phyloP scores from a whole-genome alignment of 2,797 vertebrate species.

The Cirrhinus mrigala region DNA sequence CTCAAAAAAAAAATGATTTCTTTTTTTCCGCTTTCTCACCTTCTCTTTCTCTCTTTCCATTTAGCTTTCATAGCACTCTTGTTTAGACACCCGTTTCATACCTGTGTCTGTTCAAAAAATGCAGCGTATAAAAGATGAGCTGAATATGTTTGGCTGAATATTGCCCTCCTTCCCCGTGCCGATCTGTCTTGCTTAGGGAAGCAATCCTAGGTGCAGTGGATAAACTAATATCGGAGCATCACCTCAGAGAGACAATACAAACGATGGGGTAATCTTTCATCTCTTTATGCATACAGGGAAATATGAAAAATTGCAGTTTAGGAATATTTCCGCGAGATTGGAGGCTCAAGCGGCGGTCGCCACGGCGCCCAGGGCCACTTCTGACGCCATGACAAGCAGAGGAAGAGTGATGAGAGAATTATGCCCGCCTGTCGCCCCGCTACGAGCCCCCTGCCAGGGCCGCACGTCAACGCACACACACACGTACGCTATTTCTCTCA shows the following conservation, averaged over 20 bases:
- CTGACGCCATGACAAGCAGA: slow-evolving; percentile 85
- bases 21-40: slow-evolving; percentile 72
- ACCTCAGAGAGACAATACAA: slow-evolving; percentile 98
- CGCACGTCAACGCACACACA: slow-evolving; percentile 42
- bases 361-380: slow-evolving; percentile 93
- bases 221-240: slow-evolving; percentile 99
- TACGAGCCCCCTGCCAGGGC: slow-evolving; percentile 78
- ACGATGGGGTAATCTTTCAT: slow-evolving; percentile 99
- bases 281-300: slow-evolving; percentile 99
- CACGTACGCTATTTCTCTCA: slow-evolving; percentile 52
- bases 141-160: slow-evolving; percentile 93
- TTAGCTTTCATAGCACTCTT: slow-evolving; percentile 40
- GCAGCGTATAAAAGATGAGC: slow-evolving; percentile 92
- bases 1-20: slow-evolving; percentile 69
- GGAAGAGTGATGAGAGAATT: slow-evolving; percentile 99
- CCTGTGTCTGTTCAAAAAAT: slow-evolving; percentile 82
- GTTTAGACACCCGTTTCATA: slow-evolving; percentile 65
- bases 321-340: slow-evolving; percentile 89
- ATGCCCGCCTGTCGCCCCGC: slow-evolving; percentile 92
- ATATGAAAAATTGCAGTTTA: slow-evolving; percentile 99
- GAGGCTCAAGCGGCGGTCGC: slow-evolving; percentile 89
- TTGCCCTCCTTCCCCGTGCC: slow-evolving; percentile 94
- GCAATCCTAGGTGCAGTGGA: slow-evolving; percentile 94
- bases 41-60: slow-evolving; percentile 19
- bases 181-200: slow-evolving; percentile 95